Evolutionary conservation across 2,113 vertebrate genomes (phyloP).

Genomic region (Pan troglodytes): NHGRI_mPanTro3-v2.1_pri NC_072413.2:63895501-63896000

Average conservation of each 20-base stretch:
- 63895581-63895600: accelerated
- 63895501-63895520: no score
- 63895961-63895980: neutral
- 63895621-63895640: neutral
- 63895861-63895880: neutral
- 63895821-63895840: neutral
- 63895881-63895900: slow-evolving; percentile 41
- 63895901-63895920: neutral
- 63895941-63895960: neutral
- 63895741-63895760: neutral
- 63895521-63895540: neutral
- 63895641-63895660: neutral
- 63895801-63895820: neutral
- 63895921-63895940: neutral
- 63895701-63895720: neutral
- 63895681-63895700: neutral
- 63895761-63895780: neutral
- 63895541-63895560: neutral
- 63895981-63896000: neutral
- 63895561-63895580: neutral
- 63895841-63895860: neutral
- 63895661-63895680: accelerated
- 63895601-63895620: neutral
- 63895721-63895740: neutral
- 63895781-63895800: neutral